These are phyloP conservation scores for Aphidius colemani DNA, from an alignment of 2,888 invertebrate species.

Conservation along the genomic window DNA sequence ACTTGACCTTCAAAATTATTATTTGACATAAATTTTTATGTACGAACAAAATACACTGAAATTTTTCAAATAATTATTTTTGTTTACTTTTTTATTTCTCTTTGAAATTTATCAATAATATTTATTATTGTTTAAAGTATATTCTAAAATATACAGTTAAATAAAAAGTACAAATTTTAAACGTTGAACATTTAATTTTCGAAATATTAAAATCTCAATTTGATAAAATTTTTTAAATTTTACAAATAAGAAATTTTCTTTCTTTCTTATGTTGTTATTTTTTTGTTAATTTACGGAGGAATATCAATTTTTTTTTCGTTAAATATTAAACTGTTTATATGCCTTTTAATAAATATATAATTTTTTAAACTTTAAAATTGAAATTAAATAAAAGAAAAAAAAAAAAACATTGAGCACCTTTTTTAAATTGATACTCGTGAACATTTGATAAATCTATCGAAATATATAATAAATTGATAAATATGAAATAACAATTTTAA, in stretches of 20 bases:
- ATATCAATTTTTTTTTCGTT: not conserved
- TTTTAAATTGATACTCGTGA: conserved; percentile 20
- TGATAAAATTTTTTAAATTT: conserved; percentile 1
- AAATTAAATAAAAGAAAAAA: not conserved
- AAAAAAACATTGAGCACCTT: conserved; percentile 10
- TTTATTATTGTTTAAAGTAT: not conserved
- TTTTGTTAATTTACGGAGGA: not conserved
- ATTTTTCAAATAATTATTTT: not conserved
- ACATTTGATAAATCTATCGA: conserved; percentile 38
- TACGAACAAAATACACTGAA: not conserved
- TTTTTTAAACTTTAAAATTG: not conserved
- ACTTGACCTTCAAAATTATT: conserved; percentile 15
- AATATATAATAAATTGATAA: conserved; percentile 45
- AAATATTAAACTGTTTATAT: too few species aligned
- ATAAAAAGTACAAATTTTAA: conserved; percentile 10
- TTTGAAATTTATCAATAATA: not conserved
- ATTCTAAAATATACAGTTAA: not conserved
- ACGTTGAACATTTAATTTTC: not conserved
- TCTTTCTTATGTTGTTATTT: not conserved
- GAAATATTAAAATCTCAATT: not conserved
- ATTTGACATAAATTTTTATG: conserved; percentile 14
- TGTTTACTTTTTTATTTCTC: not conserved
- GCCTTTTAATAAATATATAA: too few species aligned
- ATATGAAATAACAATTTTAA: conserved; percentile 34
- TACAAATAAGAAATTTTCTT: conserved; percentile 12